phyloP scores from a whole-genome alignment of 2,113 vertebrate species.

The Chionomys nivalis region DNA sequence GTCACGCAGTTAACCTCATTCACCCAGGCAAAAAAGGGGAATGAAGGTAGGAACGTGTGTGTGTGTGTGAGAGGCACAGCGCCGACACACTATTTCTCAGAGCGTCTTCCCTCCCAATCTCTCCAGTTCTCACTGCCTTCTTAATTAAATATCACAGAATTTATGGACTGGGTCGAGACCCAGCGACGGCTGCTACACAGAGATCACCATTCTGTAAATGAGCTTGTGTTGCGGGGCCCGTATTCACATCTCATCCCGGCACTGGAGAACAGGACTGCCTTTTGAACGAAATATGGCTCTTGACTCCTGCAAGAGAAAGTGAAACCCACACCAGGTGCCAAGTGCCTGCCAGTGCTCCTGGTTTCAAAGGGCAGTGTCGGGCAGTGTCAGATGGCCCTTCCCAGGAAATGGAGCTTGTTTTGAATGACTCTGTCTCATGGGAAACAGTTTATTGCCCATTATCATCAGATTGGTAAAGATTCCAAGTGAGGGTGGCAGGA shows the following conservation, averaged over 20 bases:
- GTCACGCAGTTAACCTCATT: background rate
- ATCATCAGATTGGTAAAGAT: constrained; percentile 4
- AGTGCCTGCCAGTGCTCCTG: background rate
- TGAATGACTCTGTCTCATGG: background rate
- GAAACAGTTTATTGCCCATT: background rate
- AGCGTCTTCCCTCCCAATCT: background rate
- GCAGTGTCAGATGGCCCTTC: constrained; percentile 40
- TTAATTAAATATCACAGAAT: constrained; percentile 15
- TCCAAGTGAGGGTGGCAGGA: background rate
- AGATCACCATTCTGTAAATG: background rate
- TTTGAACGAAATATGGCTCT: constrained; percentile 11
- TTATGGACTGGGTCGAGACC: background rate
- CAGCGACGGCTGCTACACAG: background rate
- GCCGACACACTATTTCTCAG: background rate
- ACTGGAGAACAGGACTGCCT: constrained; percentile 25
- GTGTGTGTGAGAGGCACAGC: accelerated
- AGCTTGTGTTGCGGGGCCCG: background rate
- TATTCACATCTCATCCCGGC: background rate
- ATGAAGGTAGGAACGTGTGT: background rate
- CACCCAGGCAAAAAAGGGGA: background rate
- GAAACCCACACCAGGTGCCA: background rate
- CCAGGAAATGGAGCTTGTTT: constrained; percentile 19
- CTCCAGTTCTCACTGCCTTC: background rate
- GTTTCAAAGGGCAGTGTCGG: constrained; percentile 25
- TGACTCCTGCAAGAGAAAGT: constrained; percentile 32